These are phyloP conservation scores for Theretra japonica DNA, from an alignment of 2,888 invertebrate species.

Conservation along the genomic window DNA sequence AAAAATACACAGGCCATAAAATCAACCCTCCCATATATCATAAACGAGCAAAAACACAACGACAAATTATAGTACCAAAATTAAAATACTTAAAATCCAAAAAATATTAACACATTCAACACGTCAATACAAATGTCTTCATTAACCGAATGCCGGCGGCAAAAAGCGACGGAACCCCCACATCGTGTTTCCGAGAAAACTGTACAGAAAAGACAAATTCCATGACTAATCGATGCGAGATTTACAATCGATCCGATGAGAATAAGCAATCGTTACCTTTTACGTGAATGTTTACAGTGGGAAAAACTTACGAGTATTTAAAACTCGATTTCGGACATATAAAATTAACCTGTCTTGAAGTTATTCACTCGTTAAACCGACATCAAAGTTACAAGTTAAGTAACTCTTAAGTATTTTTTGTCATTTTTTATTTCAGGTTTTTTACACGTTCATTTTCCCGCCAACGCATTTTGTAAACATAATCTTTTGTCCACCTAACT, in stretches of 20 bases:
- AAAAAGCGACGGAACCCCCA: slow-evolving; percentile 75
- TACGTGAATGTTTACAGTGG: slow-evolving; percentile 15
- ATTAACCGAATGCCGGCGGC: slow-evolving; percentile 64
- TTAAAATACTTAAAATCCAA: slow-evolving; percentile 42
- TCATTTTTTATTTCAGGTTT: neutral
- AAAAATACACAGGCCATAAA: neutral
- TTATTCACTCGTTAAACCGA: neutral
- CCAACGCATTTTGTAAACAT: neutral
- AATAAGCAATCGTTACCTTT: slow-evolving; percentile 46
- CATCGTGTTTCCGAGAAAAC: slow-evolving; percentile 77
- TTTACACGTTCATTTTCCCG: neutral
- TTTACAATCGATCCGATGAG: slow-evolving; percentile 59
- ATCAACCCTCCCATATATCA: neutral
- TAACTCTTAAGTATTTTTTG: neutral
- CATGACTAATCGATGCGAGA: slow-evolving; percentile 67
- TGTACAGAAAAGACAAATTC: slow-evolving; percentile 70
- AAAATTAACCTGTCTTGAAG: slow-evolving; percentile 12
- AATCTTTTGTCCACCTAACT: too few relatives aligned
- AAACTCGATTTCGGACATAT: slow-evolving; percentile 17
- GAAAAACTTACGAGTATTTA: slow-evolving; percentile 30
- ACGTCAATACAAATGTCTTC: slow-evolving; percentile 75
- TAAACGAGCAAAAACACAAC: slow-evolving; percentile 39
- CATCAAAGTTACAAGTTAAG: neutral
- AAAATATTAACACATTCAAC: slow-evolving; percentile 66
- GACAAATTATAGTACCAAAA: neutral